Evolutionary conservation across 2,888 invertebrate genomes (phyloP).

Genomic region (Synergus umbraculus): DNA sequence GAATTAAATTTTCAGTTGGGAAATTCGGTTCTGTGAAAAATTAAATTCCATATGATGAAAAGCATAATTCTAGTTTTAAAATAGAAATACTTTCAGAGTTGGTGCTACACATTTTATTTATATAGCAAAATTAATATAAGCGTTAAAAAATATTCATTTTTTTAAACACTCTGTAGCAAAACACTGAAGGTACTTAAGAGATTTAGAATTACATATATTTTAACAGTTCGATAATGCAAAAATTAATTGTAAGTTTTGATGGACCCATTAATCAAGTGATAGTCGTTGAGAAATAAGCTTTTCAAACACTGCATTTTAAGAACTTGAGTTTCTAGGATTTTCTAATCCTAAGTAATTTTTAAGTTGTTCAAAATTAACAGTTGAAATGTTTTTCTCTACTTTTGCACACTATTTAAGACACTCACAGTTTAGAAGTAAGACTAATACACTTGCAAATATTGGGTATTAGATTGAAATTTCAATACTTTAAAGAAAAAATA

Average conservation of each 20-base stretch:
- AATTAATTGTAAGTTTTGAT: neutral
- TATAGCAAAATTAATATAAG: neutral
- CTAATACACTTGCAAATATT: neutral
- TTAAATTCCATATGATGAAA: neutral
- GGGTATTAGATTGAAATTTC: no score
- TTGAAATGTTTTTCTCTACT: constrained; percentile 2
- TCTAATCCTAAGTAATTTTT: constrained; percentile 18
- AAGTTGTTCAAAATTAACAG: neutral
- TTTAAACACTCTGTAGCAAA: neutral
- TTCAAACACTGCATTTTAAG: constrained; percentile 11
- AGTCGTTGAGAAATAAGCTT: neutral
- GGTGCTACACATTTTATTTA: neutral
- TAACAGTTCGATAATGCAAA: neutral
- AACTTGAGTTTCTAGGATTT: neutral
- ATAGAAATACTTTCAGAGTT: constrained; percentile 30
- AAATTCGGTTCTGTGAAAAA: neutral
- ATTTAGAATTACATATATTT: neutral
- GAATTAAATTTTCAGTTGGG: neutral
- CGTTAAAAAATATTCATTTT: neutral
- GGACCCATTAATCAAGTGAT: neutral
- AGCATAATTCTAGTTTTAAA: neutral
- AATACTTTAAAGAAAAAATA: no score
- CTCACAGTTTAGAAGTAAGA: neutral
- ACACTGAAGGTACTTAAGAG: constrained; percentile 3
- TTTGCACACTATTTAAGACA: neutral